Evolutionary conservation across 2,797 vertebrate species (phyloP).

Genomic region (Bovichtus variegatus): DNA sequence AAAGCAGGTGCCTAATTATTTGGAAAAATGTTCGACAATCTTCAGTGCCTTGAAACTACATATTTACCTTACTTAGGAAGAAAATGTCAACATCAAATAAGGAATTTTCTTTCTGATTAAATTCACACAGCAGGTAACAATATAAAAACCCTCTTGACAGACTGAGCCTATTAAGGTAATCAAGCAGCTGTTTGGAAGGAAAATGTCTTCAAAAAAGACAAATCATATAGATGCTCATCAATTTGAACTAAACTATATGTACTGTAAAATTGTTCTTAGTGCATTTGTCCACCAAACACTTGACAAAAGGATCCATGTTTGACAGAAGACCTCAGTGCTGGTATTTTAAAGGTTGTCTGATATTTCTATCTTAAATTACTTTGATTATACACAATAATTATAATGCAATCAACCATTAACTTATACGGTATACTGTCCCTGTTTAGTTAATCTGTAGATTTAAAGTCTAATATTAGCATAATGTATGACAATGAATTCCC

Average conservation of each 20-base stretch:
- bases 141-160: slow-evolving; percentile 2
- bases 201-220: neutral
- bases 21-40: neutral
- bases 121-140: slow-evolving; percentile 17
- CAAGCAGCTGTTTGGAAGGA: neutral
- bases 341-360: neutral
- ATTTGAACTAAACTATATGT: neutral
- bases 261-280: neutral
- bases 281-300: neutral
- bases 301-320: neutral
- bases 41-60: slow-evolving; percentile 2
- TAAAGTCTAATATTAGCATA: neutral
- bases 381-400: neutral
- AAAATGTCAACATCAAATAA: slow-evolving; percentile 17
- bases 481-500: neutral
- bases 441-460: neutral
- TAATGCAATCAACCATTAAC: neutral
- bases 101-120: slow-evolving; percentile 28
- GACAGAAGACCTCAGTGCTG: neutral
- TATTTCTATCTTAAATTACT: neutral
- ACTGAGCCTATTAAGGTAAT: slow-evolving; percentile 10
- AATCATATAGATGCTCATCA: neutral
- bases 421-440: neutral
- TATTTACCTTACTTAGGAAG: neutral
- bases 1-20: neutral